Evolutionary conservation across 1,140 invertebrate species (phyloP).

Genomic region (Paramacrobiotus metropolitanus): DNA sequence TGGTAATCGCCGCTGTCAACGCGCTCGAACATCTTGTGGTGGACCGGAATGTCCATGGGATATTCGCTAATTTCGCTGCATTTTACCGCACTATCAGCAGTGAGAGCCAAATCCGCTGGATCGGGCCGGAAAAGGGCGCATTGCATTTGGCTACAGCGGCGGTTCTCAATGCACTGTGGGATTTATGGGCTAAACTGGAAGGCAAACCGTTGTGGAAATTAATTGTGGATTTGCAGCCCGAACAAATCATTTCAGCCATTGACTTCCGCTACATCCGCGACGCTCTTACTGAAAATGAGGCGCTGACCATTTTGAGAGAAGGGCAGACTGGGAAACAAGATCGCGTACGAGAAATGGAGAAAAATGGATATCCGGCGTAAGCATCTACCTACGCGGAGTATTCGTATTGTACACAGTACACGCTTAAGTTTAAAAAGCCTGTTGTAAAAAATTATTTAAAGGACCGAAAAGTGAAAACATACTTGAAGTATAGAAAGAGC

Average conservation of each 20-base stretch:
- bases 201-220: slow-evolving; percentile 66
- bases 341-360: slow-evolving; percentile 31
- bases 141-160: slow-evolving; percentile 64
- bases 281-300: slow-evolving; percentile 53
- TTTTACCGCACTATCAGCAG: slow-evolving; percentile 60
- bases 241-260: slow-evolving; percentile 52
- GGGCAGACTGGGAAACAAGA: slow-evolving; percentile 31
- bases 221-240: slow-evolving; percentile 51
- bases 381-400: slow-evolving; percentile 24
- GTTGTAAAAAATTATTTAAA: too few species aligned
- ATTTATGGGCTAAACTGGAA: slow-evolving; percentile 59
- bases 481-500: too few species aligned
- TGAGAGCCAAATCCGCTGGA: slow-evolving; percentile 69
- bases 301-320: slow-evolving; percentile 40
- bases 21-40: slow-evolving; percentile 40
- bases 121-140: slow-evolving; percentile 76
- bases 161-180: slow-evolving; percentile 68
- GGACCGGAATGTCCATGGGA: slow-evolving; percentile 34
- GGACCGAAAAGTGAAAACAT: too few species aligned
- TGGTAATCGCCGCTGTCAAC: slow-evolving; percentile 40
- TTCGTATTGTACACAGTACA: background rate
- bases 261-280: slow-evolving; percentile 64
- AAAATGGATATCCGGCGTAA: slow-evolving; percentile 47
- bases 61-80: slow-evolving; percentile 44
- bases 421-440: too few species aligned